phyloP scores from a whole-genome alignment of 2,113 vertebrate species.

The Neotoma lepida region DNA sequence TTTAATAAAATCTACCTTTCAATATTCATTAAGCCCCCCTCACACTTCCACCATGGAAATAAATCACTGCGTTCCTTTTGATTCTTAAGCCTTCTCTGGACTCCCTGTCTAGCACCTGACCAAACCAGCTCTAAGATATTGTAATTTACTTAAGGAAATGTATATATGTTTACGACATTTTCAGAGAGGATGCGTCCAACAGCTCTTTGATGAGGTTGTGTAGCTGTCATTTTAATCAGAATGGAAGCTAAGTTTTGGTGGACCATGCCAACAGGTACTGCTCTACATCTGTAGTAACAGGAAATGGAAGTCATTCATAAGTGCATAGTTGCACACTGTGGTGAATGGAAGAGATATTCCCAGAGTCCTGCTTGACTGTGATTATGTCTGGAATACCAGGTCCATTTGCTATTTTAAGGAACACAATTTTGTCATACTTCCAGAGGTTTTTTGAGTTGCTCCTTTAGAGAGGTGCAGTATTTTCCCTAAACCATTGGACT shows the following conservation, averaged over 20 bases:
- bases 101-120: background rate
- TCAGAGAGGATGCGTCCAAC: background rate
- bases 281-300: background rate
- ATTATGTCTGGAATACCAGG: background rate
- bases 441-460: background rate
- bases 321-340: rapidly evolving
- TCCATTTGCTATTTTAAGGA: background rate
- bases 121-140: background rate
- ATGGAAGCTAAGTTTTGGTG: background rate
- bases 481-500: background rate
- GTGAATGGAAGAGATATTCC: background rate
- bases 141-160: background rate
- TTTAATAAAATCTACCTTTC: background rate
- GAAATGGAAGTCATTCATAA: background rate
- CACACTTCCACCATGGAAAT: background rate
- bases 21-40: background rate
- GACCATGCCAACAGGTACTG: background rate
- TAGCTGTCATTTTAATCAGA: background rate
- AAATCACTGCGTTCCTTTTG: background rate
- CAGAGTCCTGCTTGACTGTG: background rate
- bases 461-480: background rate
- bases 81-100: background rate
- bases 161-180: background rate
- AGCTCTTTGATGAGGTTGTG: background rate
- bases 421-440: background rate